Conservation (phyloP, 2,797 vertebrate genomes). For the Allobates femoralis region DNA sequence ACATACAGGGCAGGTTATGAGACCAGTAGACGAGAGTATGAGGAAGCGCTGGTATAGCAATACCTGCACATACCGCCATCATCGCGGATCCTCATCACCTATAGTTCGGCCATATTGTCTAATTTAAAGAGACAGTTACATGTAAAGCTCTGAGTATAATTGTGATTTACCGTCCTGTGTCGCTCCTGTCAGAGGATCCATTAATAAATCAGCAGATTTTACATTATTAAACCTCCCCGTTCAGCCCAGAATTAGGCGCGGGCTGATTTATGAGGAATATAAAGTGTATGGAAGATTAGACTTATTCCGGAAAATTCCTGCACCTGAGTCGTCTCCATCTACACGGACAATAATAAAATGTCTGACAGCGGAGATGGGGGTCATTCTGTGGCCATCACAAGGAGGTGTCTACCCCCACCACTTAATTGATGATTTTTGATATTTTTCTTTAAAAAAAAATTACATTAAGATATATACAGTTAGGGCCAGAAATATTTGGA, state of each 20-base stretch:
- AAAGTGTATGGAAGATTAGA: not conserved
- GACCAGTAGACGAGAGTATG: not conserved
- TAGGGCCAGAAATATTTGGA: no score
- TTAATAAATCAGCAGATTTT: conserved; percentile 9
- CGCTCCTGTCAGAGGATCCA: not conserved
- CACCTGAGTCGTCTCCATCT: not conserved
- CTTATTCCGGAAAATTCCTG: not conserved
- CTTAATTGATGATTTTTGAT: no score
- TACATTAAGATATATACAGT: no score
- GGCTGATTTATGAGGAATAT: conserved; percentile 26
- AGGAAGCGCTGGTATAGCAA: no score
- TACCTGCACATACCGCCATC: no score
- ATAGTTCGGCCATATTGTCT: not conserved
- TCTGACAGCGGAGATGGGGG: conserved; percentile 19
- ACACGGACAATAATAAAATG: conserved; percentile 1
- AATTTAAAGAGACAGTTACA: not conserved
- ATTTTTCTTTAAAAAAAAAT: no score
- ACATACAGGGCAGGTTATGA: not conserved
- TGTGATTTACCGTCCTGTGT: not conserved
- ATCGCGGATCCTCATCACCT: no score
- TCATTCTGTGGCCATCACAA: conserved; percentile 5
- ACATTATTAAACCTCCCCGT: conserved; percentile 8
- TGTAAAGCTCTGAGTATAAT: no score
- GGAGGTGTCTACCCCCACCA: not conserved
- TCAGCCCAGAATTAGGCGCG: not conserved